These are phyloP conservation scores for Nysson spinosus DNA, from an alignment of 2,888 invertebrate genomes.

Conservation along the genomic window DNA sequence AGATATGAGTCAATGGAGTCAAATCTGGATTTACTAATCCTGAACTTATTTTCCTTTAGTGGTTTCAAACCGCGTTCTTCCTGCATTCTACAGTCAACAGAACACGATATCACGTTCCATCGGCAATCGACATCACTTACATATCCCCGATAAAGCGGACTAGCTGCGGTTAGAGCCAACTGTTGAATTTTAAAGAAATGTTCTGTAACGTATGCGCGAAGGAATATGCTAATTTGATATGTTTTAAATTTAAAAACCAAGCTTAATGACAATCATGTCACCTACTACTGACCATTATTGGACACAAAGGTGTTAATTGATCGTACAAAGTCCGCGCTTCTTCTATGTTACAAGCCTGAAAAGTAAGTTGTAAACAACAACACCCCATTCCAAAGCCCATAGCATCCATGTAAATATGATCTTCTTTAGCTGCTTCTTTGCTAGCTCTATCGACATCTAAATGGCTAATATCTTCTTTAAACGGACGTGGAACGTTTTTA, in stretches of 20 bases:
- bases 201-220: constrained; percentile 53
- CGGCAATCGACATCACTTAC: constrained; percentile 97
- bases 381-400: constrained; percentile 99
- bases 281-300: constrained; percentile 87
- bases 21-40: constrained; percentile 95
- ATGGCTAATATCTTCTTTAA: constrained; percentile 81
- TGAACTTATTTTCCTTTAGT: constrained; percentile 86
- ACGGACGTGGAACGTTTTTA: constrained; percentile 89
- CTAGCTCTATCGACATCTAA: constrained; percentile 83
- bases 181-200: constrained; percentile 74
- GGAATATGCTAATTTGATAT: constrained; percentile 41
- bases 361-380: constrained; percentile 96
- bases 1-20: constrained; percentile 99
- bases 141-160: constrained; percentile 95
- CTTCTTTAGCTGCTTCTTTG: constrained; percentile 85
- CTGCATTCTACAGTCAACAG: constrained; percentile 95
- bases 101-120: constrained; percentile 97
- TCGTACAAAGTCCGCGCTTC: constrained; percentile 98
- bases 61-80: constrained; percentile 93
- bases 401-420: constrained; percentile 98
- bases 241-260: constrained; percentile 12
- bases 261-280: neutral
- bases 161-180: constrained; percentile 97
- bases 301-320: constrained; percentile 97
- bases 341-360: constrained; percentile 96